Base-by-base conservation (phyloP, 2,888 invertebrate species). In the Spisula solida region DNA sequence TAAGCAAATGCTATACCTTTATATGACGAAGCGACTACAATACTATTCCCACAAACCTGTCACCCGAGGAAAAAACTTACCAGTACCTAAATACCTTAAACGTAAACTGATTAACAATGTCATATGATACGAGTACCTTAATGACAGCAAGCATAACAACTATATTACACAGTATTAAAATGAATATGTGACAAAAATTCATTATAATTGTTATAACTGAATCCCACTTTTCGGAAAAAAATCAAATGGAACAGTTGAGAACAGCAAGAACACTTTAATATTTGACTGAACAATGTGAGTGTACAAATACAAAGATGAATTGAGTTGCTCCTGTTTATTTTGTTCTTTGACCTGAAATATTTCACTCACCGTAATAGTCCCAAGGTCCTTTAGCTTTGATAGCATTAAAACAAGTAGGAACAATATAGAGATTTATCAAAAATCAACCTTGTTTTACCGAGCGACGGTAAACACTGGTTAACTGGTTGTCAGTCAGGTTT, bases 291-390 rank as follows among this genome's bases (percentile, higher is more conserved):
- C 51, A 14, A 51, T 25, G n/a, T 25, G 25, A 66, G 31, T 75
- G 34, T 31, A 34, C 34, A 18, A n/a, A n/a, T 18, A 34, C n/a
- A 34, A 8, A 16, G 34, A 75, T 75, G 75, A 31, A 34, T 34
- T 34, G 34, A 31, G 83, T 83, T 83, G 75, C 75, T 55, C 75
- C 83, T 83, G 83, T 83, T 75, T 75, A 83, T 83, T 75, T 29
- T 56, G 25, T 60, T 8, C 29, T 84, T 48, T 75, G 29, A 75
- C 34, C 75, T 34, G 75, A 31, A 83, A 79, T 56, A 41, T n/a
- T 51, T n/a, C 87, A 99, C 99, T 99, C 98, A 99, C 99, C 99
- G 98, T 99, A 99, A 97, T 99, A 99, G 97, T 99, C 99, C 98
- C 99, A 98, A 97, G 99, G 99, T 97, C 99, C 99, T 98, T 95